Base-by-base conservation (phyloP, 1,140 invertebrate genomes). In the Drosophila varians region DNA sequence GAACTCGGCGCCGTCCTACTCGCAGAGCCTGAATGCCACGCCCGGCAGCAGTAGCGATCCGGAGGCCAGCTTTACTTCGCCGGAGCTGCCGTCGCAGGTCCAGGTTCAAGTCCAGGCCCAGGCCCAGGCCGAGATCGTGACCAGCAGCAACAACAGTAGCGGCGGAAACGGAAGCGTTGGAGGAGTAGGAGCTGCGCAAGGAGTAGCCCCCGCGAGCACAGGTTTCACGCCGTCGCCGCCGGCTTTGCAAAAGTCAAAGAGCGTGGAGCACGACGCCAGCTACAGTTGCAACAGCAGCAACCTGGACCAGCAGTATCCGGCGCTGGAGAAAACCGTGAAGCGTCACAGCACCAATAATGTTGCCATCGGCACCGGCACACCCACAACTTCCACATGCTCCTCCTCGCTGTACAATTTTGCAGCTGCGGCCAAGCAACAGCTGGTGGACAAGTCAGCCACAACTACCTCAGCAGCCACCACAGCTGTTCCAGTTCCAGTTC, bases 261-360 rank as follows among this genome's bases (percentile, higher is more conserved):
- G 90, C 56, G 86, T 90, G 26, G 90, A 91, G 26, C 77, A 83
- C 40, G 90, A 91, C 23, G 79, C 78, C 40, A 72, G 62, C 49
- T 91, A 90, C 26, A 87, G 64, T 18, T 87, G 75, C 45, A 90
- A 84, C 28, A 89, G 78, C 56, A 91, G 71, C 61, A 90, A 90
- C 36, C 53, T 90, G 40, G 89, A 90, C 48, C 77, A 91, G 28
- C 90, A 91, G 31, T 91, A 91, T 72, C 90, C 90, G 9, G 90
- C 90, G 21, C 54, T 91, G 40, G 90, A 90, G 57, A 91, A 90
- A 74, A 91, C 90, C 0, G 84, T 91, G 0, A 91, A 91, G 70
- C 72, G 90, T 19, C 90, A 91, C 23, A 91, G 88, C 28, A 57
- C 79, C n/a, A 78, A 71, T 9, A 88, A 89, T 70, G 86, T 87